Conservation (phyloP, 2,797 vertebrate genomes). For the Poliocrania exsul region DNA sequence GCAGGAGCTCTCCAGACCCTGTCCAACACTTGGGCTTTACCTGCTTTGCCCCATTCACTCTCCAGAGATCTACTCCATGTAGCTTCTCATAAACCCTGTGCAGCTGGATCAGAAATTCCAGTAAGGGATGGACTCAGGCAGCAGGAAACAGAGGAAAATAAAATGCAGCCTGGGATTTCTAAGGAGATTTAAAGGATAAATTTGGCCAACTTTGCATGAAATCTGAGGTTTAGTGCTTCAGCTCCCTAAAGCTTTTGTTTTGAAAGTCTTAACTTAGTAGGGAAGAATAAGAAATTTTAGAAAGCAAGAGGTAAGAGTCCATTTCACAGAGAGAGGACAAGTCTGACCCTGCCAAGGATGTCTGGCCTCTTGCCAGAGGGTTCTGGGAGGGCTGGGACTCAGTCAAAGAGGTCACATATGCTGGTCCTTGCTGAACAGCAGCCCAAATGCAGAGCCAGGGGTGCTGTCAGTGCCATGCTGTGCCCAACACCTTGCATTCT, state of each 20-base stretch:
- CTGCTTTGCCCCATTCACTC: neutral
- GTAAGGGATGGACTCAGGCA: neutral
- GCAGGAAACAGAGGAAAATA: neutral
- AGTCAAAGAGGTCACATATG: fast-evolving
- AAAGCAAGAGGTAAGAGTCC: neutral
- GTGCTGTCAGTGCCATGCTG: neutral
- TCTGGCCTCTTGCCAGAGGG: neutral
- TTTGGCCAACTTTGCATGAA: neutral
- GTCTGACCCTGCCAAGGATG: neutral
- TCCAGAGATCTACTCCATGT: fast-evolving
- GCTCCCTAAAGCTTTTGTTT: neutral
- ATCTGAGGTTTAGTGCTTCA: neutral
- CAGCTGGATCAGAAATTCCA: neutral
- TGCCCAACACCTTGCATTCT: neutral
- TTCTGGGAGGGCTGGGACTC: neutral
- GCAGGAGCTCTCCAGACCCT: neutral
- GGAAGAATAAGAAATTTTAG: neutral
- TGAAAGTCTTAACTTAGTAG: neutral
- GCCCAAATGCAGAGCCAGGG: neutral
- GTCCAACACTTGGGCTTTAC: fast-evolving
- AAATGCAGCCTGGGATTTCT: neutral
- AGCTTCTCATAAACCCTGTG: neutral
- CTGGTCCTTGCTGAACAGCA: fast-evolving
- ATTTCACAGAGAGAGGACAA: neutral
- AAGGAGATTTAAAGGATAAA: neutral